Evolutionary conservation across 2,888 invertebrate species (phyloP), one percentile per base, ranked within the genome.

Genomic region (Acrobasis consociella): DNA sequence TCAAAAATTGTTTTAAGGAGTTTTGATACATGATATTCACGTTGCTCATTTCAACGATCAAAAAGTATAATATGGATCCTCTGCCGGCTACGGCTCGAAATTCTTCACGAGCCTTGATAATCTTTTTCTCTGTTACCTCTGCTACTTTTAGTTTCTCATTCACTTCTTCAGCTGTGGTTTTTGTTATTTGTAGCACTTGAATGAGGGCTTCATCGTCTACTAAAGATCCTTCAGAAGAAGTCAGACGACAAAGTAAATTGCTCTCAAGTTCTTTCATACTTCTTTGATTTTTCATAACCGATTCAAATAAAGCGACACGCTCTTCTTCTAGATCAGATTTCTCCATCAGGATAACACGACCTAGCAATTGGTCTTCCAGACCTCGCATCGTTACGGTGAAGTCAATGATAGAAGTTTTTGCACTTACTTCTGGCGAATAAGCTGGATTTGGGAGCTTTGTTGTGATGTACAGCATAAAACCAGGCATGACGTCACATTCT

Each of bases 21-120:
- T 98, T 99, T 86, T 99, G 99, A 81, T 99, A 99, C 99, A 99
- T 99, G 9, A 96, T 94, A 80, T 98, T 99, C 0, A 99, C 98
- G 80, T 97, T 96, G 77, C 97, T 97, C 98, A 99, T 98, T 91
- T 99, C 99, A 0, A 99, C 98, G 66, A 99, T 98, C 50, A 99
- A 93, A 82, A 99, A 99, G 81, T 99, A 99, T 1, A 99, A 90
- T 63, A 99, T 98, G 0, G 98, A 98, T 15, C 99, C 99, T 71
- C 99, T 94, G 0, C 97, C 97, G 2, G 99, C 99, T 0, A 99
- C 99, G 0, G 98, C 97, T 70, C 99, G 94, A 82, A 98, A 99
- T 83, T 99, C 99, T 89, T 99, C 99, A 63, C 99, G 93, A 0
- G 99, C 99, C 63, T 96, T 93, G 80, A 97, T 97, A 67, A 99